Evolutionary conservation across 35 echinoderm and acorn worm species (phyloP), one percentile per base, ranked within the genome.

Genomic region (Holothuria glaberrima): DNA sequence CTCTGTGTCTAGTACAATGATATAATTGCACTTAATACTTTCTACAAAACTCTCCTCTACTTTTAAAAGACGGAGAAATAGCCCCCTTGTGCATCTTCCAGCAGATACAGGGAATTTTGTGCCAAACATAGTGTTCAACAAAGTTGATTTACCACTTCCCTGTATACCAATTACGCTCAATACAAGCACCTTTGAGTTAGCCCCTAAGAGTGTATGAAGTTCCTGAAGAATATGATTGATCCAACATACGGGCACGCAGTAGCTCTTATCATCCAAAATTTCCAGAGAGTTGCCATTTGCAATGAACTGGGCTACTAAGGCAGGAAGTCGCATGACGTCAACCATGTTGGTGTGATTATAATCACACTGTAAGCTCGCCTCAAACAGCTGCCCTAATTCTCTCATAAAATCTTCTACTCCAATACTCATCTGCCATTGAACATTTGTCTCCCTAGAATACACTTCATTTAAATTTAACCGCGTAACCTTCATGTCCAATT

Each of bases 321-420:
- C 21, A 12, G 74, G 74, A 28, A 78, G 50, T 20, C 25, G 26
- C 10, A 26, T 6, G 10, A 78, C n/a, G 13, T n/a, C 38, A 4
- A 12, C 4, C 14, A 58, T 56, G 32, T 31, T 28, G 54, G 13
- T 61, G 12, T 84, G n/a, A 1, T 19, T 7, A 4, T 84, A 17
- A 10, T n/a, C 10, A 22, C 52, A 33, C 57, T 61, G n/a, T 9
- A 30, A 12, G 27, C 61, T 20, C 12, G 59, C 59, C 32, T 84
- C 80, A 31, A 33, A 84, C 30, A 84, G 12, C 30, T 84, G 80
- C 10, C 80, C 80, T 61, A 84, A 58, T 30, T 84, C 80, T 61
- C 80, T 30, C 32, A 84, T 62, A 13, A 61, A 64, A 26, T 84
- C 30, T 38, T 84, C 80, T 12, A 84, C 17, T 30, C 80, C 80